A percentile compares a stretch with the other conserved stretches of the same genome.
Evolutionary conservation across 2,797 vertebrate genomes (phyloP).

Genomic region (Amazona finschi): DNA sequence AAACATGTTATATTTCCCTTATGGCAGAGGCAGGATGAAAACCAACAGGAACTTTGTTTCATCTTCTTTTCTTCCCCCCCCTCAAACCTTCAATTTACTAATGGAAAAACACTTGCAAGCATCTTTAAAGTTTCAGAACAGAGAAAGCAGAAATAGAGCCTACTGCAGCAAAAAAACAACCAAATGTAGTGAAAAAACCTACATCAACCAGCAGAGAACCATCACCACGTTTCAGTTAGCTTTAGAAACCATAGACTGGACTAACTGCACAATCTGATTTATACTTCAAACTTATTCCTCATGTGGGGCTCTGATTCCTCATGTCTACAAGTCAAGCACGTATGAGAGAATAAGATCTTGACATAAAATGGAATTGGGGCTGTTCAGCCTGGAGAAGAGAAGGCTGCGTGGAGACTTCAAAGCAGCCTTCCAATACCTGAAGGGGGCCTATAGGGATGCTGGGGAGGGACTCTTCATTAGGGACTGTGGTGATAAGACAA

Average conservation of each 20-base stretch:
- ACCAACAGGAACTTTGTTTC: background rate
- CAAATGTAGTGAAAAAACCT: background rate
- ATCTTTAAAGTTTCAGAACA: background rate
- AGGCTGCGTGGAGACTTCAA: too few relatives aligned
- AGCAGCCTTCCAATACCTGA: too few relatives aligned
- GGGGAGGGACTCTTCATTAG: too few relatives aligned
- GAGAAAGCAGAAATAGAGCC: background rate
- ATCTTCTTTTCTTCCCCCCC: background rate
- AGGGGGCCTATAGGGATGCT: too few relatives aligned
- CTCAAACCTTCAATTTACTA: background rate
- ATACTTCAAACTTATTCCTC: background rate
- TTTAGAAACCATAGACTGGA: background rate
- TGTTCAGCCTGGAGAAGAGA: too few relatives aligned
- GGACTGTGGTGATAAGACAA: too few relatives aligned
- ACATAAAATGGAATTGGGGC: background rate
- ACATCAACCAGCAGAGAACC: background rate
- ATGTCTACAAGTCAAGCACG: background rate
- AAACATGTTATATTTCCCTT: background rate
- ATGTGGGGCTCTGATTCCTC: background rate
- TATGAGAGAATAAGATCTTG: background rate
- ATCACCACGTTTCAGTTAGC: background rate
- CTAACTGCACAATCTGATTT: background rate
- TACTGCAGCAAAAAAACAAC: background rate
- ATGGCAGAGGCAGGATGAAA: background rate
- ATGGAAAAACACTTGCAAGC: fast-evolving